Base-by-base conservation (phyloP, 2,113 vertebrate genomes). In the Tyrannus savana region DNA sequence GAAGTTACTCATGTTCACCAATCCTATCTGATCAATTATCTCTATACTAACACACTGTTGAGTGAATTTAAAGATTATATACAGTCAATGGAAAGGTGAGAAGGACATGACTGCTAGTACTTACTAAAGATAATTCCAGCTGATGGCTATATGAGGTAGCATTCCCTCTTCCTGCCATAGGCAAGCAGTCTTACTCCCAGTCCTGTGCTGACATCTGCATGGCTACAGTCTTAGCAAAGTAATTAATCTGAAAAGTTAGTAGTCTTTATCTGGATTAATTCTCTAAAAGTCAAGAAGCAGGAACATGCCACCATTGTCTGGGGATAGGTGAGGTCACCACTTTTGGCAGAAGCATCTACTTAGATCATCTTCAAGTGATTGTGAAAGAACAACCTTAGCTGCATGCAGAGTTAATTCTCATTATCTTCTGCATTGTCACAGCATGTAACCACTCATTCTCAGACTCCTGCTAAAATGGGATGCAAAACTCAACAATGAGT, bases 301-400 rank as follows among this genome's bases (percentile, higher is more conserved):
- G 16, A 80, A 53, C 64, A 66, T 62, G 71, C 58, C 78, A 90
- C 58, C 85, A 73, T 53, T 93, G 85, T 76, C 76, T 93, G 79
- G 73, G 92, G 79, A 95, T 77, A 96, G 79, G 83, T 87, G 94
- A 96, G 85, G 96, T 96, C 95, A 96, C 59, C 59, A 63, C 85
- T 92, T 92, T 42, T 88, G 94, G 76, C 85, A 95, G 90, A 82
- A 93, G 92, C 63, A 93, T 52, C 46, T 94, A 95, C 86, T 97
- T 90, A 95, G 94, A 92, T 88, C 50, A 72, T 87, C 82, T 93
- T 96, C 63, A 95, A 96, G 59, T 95, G 92, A 96, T 92, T 97
- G 79, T 92, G 94, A 96, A 92, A 95, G 85, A 52, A 53, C 62
- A 85, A 76, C 83, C 88, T 80, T 73, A 77, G 92, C 88, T 88